Evolutionary conservation across 2,888 invertebrate genomes (phyloP), one percentile per base, ranked within the genome.

Genomic region (Homarus gammarus): DNA sequence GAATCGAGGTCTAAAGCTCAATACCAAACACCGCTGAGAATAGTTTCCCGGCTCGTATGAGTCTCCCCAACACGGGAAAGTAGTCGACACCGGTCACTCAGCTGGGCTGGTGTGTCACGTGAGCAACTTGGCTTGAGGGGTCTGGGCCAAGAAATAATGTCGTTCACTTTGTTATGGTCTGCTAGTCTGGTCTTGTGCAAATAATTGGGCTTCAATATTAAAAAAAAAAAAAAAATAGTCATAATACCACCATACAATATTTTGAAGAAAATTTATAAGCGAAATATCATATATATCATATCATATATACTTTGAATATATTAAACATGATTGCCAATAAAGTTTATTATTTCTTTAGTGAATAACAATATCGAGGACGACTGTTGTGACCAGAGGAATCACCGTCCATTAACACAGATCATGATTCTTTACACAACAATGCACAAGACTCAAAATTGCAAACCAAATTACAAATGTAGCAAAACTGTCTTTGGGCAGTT

Each of bases 1-100:
- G 87, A 87, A 87, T 87, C 51, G 75, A 87, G 87, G 38, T 87
- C 82, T 82, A 87, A 82, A 87, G 87, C 87, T 87, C 87, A 72
- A 44, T 82, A 87, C 64, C 81, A 64, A 56, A 75, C 87, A 82
- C 82, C 33, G 44, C 79, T 64, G 72, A 81, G 87, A 61, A 79
- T 27, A 79, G 79, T 61, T 22, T 61, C 36, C 79, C 22, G 79
- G 36, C 56, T n/a, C 36, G 36, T 18, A 56, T 27, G 77, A 31
- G 36, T 36, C 22, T 61, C 56, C 61, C 79, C n/a, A 38, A 51
- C 75, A 18, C 44, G 75, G 75, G 75, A 75, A 38, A 27, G 44
- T 22, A 38, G 73, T 73, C 38, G 73, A 38, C 73, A 73, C 73
- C 73, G 73, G 73, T 38, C 73, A 40, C 84, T 79, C 79, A 79